Evolutionary conservation across 2,797 vertebrate genomes (phyloP).

Genomic region (Antrozous pallidus): DNA sequence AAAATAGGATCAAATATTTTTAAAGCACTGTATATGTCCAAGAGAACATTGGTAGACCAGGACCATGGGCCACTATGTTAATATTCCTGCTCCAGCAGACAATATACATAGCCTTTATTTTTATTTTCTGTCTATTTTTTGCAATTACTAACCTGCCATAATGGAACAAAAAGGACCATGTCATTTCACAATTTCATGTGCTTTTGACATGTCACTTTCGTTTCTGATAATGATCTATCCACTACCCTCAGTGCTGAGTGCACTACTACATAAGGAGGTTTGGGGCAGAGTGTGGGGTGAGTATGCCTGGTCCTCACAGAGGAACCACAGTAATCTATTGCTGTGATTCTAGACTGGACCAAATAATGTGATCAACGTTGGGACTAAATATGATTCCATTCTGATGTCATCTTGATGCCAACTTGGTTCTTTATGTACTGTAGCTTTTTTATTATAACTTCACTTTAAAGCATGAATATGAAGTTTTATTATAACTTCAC

Average conservation of each 20-base stretch:
- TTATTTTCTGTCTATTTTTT: constrained; percentile 7
- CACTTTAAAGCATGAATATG: constrained; percentile 25
- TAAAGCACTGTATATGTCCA: neutral
- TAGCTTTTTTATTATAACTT: constrained; percentile 34
- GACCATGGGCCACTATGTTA: neutral
- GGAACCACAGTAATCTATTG: neutral
- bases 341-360: neutral
- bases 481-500: constrained; percentile 2
- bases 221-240: neutral
- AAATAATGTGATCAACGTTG: neutral
- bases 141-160: neutral
- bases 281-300: neutral
- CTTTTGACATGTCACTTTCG: neutral
- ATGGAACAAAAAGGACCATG: neutral
- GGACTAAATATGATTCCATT: neutral
- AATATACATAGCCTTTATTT: constrained; percentile 4
- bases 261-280: neutral
- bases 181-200: constrained; percentile 10
- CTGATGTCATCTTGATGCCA: neutral
- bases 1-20: constrained; percentile 33
- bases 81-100: constrained; percentile 4
- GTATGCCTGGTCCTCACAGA: neutral
- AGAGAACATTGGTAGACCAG: neutral
- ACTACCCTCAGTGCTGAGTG: neutral
- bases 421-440: constrained; percentile 22